A percentile compares a stretch with the other conserved stretches of the same genome.
Conservation (phyloP, 2,797 vertebrate species). For the Thripadectes ignobilis region DNA sequence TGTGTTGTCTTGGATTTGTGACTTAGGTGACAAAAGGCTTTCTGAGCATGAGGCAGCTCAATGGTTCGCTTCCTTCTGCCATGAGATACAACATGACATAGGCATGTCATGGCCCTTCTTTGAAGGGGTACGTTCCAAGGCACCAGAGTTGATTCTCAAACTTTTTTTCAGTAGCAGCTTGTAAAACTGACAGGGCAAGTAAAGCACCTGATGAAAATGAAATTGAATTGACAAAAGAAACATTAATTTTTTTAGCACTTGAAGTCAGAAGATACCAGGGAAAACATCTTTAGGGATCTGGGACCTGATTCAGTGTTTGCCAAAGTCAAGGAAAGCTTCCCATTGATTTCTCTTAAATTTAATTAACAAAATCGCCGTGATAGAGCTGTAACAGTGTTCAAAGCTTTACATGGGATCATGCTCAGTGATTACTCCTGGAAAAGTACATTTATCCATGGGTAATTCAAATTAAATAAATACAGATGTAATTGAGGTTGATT, state of each 20-base stretch:
- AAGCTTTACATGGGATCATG: background rate
- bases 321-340: background rate
- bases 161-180: background rate
- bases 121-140: background rate
- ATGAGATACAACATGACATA: background rate
- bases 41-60: background rate
- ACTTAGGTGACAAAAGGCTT: background rate
- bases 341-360: background rate
- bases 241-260: background rate
- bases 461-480: background rate
- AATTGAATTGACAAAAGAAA: background rate
- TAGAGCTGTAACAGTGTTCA: background rate
- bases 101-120: background rate
- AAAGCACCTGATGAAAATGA: background rate
- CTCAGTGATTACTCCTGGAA: background rate
- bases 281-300: background rate
- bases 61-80: background rate
- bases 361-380: background rate
- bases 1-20: background rate
- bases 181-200: background rate
- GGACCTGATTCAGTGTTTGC: background rate
- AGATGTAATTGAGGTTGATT: background rate
- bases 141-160: background rate
- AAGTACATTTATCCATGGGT: background rate
- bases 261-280: background rate